Evolutionary conservation across 2,888 invertebrate genomes (phyloP).

Genomic region (Phaonia tiefii): DNA sequence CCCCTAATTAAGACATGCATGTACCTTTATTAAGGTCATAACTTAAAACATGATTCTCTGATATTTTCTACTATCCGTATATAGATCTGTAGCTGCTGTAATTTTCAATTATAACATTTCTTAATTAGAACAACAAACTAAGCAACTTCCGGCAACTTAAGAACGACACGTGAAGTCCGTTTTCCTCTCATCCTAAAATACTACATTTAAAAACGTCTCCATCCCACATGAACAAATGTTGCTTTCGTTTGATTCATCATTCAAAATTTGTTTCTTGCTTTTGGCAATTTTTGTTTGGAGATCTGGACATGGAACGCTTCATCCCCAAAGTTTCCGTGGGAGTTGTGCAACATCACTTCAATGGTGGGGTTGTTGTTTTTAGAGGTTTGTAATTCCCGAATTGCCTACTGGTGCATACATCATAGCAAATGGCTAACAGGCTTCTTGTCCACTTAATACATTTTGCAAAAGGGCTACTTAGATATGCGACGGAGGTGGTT

Average conservation of each 20-base stretch:
- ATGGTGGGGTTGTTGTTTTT: background rate
- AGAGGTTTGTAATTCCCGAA: background rate
- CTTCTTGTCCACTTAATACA: too few relatives aligned
- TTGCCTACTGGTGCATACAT: background rate
- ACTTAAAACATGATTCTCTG: slow-evolving; percentile 32
- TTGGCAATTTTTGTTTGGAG: background rate
- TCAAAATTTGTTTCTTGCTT: background rate
- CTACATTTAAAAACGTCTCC: background rate
- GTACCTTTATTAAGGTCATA: background rate
- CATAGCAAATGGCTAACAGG: background rate
- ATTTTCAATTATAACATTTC: slow-evolving; percentile 20
- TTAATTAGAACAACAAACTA: slow-evolving; percentile 26
- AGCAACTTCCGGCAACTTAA: background rate
- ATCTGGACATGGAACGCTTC: background rate
- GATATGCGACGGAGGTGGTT: too few relatives aligned
- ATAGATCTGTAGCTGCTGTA: background rate
- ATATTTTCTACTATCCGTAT: background rate
- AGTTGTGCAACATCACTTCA: background rate
- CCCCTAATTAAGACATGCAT: too few relatives aligned
- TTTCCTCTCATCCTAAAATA: background rate
- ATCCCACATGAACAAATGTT: background rate
- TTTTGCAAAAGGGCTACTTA: too few relatives aligned
- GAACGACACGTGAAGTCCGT: background rate
- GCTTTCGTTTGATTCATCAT: background rate
- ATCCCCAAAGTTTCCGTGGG: background rate